phyloP scores from a whole-genome alignment of 2,113 vertebrate species.

The Siphamia tubifer region DNA sequence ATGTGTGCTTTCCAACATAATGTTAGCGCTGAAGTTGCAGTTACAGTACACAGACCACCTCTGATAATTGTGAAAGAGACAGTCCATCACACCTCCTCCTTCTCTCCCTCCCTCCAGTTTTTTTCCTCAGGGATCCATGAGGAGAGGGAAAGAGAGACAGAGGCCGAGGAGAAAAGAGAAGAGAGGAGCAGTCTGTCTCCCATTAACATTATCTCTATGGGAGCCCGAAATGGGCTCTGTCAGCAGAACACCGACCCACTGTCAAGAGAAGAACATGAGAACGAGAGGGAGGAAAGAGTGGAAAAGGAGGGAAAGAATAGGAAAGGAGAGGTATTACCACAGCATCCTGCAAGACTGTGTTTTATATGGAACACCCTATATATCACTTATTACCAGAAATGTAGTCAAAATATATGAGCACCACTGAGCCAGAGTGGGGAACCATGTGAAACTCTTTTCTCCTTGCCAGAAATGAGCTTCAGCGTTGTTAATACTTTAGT shows the following conservation, averaged over 20 bases:
- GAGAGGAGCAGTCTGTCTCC: constrained; percentile 50
- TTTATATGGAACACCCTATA: constrained; percentile 47
- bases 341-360: constrained; percentile 12
- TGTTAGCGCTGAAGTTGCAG: background rate
- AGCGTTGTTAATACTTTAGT: background rate
- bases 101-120: constrained; percentile 4
- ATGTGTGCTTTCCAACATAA: background rate
- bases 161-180: background rate
- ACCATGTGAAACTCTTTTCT: background rate
- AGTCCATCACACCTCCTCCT: constrained; percentile 30
- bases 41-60: constrained; percentile 21
- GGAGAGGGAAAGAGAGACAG: background rate
- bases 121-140: constrained; percentile 31
- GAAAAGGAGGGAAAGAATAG: constrained; percentile 13
- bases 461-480: background rate
- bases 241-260: constrained; percentile 55
- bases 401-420: constrained; percentile 28
- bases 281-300: constrained; percentile 20
- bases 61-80: constrained; percentile 13
- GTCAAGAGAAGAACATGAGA: constrained; percentile 44
- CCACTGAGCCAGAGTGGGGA: background rate
- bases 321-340: constrained; percentile 24
- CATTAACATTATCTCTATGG: constrained; percentile 60
- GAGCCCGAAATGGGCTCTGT: constrained; percentile 54
- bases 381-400: constrained; percentile 36